Evolutionary conservation across 2,113 vertebrate species (phyloP), one percentile per base, ranked within the genome.

Genomic region (Piprites chloris): DNA sequence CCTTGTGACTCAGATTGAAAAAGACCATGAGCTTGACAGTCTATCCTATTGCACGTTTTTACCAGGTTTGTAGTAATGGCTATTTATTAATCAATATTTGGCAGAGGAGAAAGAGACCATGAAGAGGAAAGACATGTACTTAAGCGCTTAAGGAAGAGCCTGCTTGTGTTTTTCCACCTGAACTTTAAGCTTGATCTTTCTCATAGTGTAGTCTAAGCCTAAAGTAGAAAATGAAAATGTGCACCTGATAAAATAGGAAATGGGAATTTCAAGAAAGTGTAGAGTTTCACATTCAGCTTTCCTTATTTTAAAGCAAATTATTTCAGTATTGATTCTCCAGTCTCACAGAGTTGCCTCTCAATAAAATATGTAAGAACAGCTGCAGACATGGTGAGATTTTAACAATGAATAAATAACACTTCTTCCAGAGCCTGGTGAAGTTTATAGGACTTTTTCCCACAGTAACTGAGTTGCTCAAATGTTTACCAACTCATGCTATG

Each of bases 401-500:
- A 93, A 95, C 95, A 96, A 96, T 84, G 93, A 95, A 90, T 86
- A 95, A 92, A 63, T 86, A 90, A 73, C 89, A 63, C 83, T 86
- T 89, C 41, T 90, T 80, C 42, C 90, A 90, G 76, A 81, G 52
- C 56, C 86, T 84, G 80, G 42, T 68, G 63, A 96, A 91, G 87
- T 95, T 95, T 95, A 93, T 93, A 78, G 84, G 65, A 78, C 21
- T 87, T 95, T 90, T 95, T 92, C 94, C 93, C 95, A 95, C 86
- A 92, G 83, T 59, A 91, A 95, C 61, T 12, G 73, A 27, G 61
- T 86, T 81, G 89, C 92, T 92, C 80, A 87, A 81, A 67, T 89
- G 77, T 95, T 96, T 95, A 78, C 94, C 84, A 95, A 92, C 65
- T 78, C 8, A 0, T 78, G 80, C 76, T 84, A 47, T 56, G 33